Evolutionary conservation across 2,113 vertebrate species (phyloP), one percentile per base, ranked within the genome.

Genomic region (Larimichthys crocea): DNA sequence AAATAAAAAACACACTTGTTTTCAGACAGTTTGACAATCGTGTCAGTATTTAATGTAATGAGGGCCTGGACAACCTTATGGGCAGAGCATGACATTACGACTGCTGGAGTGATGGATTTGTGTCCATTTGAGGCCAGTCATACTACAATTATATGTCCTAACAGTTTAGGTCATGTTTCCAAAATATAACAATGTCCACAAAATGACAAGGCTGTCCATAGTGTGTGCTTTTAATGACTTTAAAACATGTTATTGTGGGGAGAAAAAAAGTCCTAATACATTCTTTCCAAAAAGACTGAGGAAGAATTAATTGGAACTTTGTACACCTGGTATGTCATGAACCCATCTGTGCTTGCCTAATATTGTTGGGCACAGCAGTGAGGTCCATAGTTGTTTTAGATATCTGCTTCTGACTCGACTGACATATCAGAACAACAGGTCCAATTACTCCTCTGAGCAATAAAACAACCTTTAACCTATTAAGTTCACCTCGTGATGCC

Each of bases 391-490:
- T 80, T 2, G 1, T 56, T 72, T 72, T 15, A 10, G n/a, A 68
- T 42, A 10, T 22, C 64, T 31, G 22, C 56, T 22, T 66, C 24
- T 70, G 52, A 71, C 46, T 65, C 40, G 31, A 15, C 57, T 64
- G 83, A 65, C 49, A 24, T 48, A 48, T 56, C 22, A 72, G 49
- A 67, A 24, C 31, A 48, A 89, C 76, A 78, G 50, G 68, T 83
- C 57, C 50, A 72, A 74, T 68, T 82, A 77, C 46, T 56, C 22
- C 83, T 17, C 20, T 52, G 1, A 5, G 85, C 73, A 61, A 53
- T 69, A 64, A 75, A 85, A 65, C 59, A 73, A 68, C 74, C 72
- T 87, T 88, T 82, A 85, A 87, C 66, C 78, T 86, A 89, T 87
- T 88, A 89, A 69, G 80, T 79, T 86, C 73, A 80, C 77, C 78